These are phyloP conservation scores for Tapirus indicus DNA, from an alignment of 2,797 vertebrate genomes.

Conservation along the genomic window DNA sequence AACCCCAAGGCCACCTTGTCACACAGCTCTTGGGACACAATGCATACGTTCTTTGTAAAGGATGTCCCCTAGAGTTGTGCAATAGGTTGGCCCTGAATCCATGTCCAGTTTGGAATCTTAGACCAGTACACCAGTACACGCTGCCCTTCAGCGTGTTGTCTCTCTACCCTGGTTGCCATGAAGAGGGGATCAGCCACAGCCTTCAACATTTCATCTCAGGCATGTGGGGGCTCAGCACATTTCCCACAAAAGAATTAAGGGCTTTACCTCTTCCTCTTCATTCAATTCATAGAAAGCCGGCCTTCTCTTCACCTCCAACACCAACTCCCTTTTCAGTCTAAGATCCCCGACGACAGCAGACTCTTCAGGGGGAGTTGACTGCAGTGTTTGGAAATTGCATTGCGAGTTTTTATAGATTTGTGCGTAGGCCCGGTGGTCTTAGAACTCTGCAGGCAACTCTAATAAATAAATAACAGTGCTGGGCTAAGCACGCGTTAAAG, in stretches of 20 bases:
- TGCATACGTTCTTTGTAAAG: neutral
- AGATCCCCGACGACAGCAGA: neutral
- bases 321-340: neutral
- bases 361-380: slow-evolving; percentile 65
- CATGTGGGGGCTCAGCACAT: neutral
- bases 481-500: slow-evolving; percentile 56
- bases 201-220: neutral
- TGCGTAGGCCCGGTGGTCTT: slow-evolving; percentile 58
- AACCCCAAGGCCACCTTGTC: neutral
- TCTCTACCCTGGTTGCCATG: neutral
- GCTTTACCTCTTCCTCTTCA: neutral
- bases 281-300: neutral
- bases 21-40: neutral
- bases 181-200: neutral
- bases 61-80: too few species aligned
- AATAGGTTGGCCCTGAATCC: neutral
- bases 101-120: neutral
- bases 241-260: slow-evolving; percentile 41
- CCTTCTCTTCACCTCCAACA: neutral
- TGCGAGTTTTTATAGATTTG: slow-evolving; percentile 73
- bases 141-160: neutral
- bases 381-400: slow-evolving; percentile 65
- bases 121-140: neutral
- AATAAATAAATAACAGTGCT: slow-evolving; percentile 72
- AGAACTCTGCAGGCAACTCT: slow-evolving; percentile 70